A percentile compares a stretch with the other conserved stretches of the same genome.
These are phyloP conservation scores for Drosophila stalkeri DNA, from an alignment of 2,888 invertebrate species.

Conservation along the genomic window DNA sequence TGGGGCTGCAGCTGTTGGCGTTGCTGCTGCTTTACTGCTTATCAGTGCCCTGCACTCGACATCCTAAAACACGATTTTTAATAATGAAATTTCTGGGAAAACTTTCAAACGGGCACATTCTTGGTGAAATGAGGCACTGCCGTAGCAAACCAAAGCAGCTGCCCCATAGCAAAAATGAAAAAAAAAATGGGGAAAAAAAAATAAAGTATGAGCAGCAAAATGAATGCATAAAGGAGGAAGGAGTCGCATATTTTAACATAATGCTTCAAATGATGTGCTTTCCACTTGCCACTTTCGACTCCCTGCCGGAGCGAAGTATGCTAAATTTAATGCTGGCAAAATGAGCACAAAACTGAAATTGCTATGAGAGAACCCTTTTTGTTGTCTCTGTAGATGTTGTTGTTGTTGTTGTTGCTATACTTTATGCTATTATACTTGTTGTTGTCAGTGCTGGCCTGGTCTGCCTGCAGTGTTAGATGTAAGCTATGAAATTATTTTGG, in stretches of 20 bases:
- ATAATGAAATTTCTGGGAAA: slow-evolving; percentile 68
- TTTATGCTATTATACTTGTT: not conserved
- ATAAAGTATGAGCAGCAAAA: slow-evolving; percentile 18
- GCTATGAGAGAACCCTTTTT: slow-evolving; percentile 70
- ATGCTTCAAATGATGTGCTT: slow-evolving; percentile 76
- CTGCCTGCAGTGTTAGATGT: slow-evolving; percentile 60
- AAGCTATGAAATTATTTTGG: slow-evolving; percentile 71
- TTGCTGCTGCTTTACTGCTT: slow-evolving; percentile 41
- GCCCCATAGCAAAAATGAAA: slow-evolving; percentile 13
- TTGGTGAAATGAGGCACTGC: slow-evolving; percentile 42
- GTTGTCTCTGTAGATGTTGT: slow-evolving; percentile 29
- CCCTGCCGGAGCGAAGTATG: slow-evolving; percentile 50
- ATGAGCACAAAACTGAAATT: slow-evolving; percentile 70
- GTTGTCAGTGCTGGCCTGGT: slow-evolving; percentile 31
- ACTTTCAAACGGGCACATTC: slow-evolving; percentile 57
- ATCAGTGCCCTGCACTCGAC: slow-evolving; percentile 69
- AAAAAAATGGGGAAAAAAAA: slow-evolving; percentile 24
- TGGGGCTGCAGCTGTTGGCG: slow-evolving; percentile 11
- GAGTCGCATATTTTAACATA: slow-evolving; percentile 75
- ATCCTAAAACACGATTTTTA: slow-evolving; percentile 57
- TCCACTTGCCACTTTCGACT: slow-evolving; percentile 39
- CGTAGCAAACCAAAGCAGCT: slow-evolving; percentile 6
- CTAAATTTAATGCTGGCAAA: slow-evolving; percentile 74
- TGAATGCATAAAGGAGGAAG: slow-evolving; percentile 31
- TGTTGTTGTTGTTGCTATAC: slow-evolving; percentile 2